phyloP scores from a whole-genome alignment of 2,797 vertebrate genomes.

The Helostoma temminkii region DNA sequence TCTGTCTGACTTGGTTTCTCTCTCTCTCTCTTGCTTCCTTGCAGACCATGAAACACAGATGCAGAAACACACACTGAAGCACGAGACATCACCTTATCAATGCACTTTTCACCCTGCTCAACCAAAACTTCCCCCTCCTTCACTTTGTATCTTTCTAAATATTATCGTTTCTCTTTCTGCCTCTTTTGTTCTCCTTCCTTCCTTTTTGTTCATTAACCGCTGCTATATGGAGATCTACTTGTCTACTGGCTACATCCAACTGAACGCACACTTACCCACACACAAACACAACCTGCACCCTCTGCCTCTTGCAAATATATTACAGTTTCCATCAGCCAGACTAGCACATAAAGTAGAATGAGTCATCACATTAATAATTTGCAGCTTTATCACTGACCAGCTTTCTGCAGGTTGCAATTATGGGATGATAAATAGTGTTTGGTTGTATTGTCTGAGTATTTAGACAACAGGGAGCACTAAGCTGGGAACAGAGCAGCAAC shows the following conservation, averaged over 20 bases:
- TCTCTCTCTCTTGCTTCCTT: constrained; percentile 20
- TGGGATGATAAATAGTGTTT: constrained; percentile 40
- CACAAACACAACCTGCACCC: background rate
- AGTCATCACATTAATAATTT: constrained; percentile 55
- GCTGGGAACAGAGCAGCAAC: constrained; percentile 23
- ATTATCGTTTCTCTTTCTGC: background rate
- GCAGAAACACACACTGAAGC: constrained; percentile 18
- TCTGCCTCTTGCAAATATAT: constrained; percentile 25
- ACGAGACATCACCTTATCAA: constrained; percentile 17
- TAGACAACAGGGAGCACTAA: constrained; percentile 48
- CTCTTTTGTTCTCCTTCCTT: background rate
- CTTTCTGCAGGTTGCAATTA: constrained; percentile 59
- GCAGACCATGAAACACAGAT: constrained; percentile 24
- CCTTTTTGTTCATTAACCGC: background rate
- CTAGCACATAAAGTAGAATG: constrained; percentile 20
- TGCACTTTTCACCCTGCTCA: background rate
- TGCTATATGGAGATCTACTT: background rate
- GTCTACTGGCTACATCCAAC: background rate
- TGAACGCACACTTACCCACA: constrained; percentile 16
- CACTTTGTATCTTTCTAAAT: background rate
- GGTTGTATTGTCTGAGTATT: constrained; percentile 37
- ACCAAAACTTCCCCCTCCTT: constrained; percentile 6
- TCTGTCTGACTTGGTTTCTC: constrained; percentile 17
- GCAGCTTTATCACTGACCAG: constrained; percentile 42
- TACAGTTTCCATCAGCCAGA: constrained; percentile 27